Evolutionary conservation across 2,888 invertebrate species (phyloP).

Genomic region (Caenorhabditis becei): DNA sequence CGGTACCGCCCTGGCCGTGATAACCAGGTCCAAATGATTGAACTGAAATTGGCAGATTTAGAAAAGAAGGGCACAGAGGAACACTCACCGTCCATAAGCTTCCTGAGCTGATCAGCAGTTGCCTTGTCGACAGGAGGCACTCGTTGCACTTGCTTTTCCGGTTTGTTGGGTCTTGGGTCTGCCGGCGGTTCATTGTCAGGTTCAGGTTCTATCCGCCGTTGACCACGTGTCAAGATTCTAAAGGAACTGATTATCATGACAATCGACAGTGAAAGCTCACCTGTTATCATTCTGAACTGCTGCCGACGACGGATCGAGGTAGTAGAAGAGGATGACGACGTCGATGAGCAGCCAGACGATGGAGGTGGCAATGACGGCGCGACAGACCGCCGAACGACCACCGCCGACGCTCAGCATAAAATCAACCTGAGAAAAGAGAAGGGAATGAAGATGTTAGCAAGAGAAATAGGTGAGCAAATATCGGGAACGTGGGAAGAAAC

Average conservation of each 20-base stretch:
- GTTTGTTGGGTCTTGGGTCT: background rate
- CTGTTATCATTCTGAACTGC: slow-evolving; percentile 40
- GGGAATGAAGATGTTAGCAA: background rate
- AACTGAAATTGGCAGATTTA: slow-evolving; percentile 38
- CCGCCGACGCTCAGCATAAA: slow-evolving; percentile 52
- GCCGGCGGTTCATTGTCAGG: background rate
- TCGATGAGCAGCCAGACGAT: slow-evolving; percentile 80
- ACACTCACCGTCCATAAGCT: slow-evolving; percentile 40
- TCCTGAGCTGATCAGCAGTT: slow-evolving; percentile 31
- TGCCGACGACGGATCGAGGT: slow-evolving; percentile 72
- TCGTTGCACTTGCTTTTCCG: slow-evolving; percentile 32
- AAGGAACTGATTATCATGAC: too few relatives aligned
- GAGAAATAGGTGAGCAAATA: slow-evolving; percentile 9
- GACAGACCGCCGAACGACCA: slow-evolving; percentile 78
- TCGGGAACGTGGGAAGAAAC: slow-evolving; percentile 4
- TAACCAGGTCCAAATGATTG: slow-evolving; percentile 66
- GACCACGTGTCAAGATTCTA: slow-evolving; percentile 52
- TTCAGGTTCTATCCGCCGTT: slow-evolving; percentile 42
- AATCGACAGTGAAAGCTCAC: background rate
- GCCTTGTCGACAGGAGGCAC: slow-evolving; percentile 41
- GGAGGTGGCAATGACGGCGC: slow-evolving; percentile 80
- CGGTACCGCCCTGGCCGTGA: slow-evolving; percentile 78
- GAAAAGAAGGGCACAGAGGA: background rate
- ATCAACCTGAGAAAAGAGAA: background rate
- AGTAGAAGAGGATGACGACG: slow-evolving; percentile 79